Percentiles rank a stretch among this genome's conserved stretches.
phyloP scores from a whole-genome alignment of 2,888 invertebrate species.

The Xanthia togata region DNA sequence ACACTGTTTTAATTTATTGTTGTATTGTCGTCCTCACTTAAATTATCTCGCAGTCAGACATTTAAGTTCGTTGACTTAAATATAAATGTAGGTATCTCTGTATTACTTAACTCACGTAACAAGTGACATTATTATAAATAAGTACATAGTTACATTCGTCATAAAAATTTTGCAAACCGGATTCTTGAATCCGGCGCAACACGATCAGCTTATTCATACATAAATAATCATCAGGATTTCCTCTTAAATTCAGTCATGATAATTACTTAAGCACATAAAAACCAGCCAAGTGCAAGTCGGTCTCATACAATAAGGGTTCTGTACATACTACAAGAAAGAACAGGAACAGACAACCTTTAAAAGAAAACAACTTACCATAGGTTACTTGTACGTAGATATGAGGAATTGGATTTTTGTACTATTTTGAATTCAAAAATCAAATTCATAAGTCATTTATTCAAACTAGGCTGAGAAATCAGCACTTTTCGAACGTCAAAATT shows the following conservation, averaged over 20 bases:
- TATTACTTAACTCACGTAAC: background rate
- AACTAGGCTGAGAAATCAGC: too few species aligned
- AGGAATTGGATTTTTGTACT: background rate
- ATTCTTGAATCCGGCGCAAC: constrained; percentile 18
- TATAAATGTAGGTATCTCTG: background rate
- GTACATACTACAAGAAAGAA: background rate
- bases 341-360: background rate
- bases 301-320: background rate
- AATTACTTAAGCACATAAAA: constrained; percentile 23
- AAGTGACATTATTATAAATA: constrained; percentile 14
- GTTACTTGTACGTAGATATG: background rate
- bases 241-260: constrained; percentile 21
- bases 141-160: constrained; percentile 1
- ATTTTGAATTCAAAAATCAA: too few species aligned
- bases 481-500: too few species aligned
- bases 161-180: constrained; percentile 10
- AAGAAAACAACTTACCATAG: background rate
- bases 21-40: background rate
- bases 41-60: background rate
- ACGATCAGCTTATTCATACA: constrained; percentile 1
- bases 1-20: background rate
- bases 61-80: background rate
- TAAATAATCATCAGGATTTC: constrained; percentile 27
- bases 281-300: background rate
- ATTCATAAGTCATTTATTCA: too few species aligned